A percentile compares a stretch with the other conserved stretches of the same genome.
phyloP scores from a whole-genome alignment of 2,113 vertebrate genomes.

The Chlamydotis undulata region DNA sequence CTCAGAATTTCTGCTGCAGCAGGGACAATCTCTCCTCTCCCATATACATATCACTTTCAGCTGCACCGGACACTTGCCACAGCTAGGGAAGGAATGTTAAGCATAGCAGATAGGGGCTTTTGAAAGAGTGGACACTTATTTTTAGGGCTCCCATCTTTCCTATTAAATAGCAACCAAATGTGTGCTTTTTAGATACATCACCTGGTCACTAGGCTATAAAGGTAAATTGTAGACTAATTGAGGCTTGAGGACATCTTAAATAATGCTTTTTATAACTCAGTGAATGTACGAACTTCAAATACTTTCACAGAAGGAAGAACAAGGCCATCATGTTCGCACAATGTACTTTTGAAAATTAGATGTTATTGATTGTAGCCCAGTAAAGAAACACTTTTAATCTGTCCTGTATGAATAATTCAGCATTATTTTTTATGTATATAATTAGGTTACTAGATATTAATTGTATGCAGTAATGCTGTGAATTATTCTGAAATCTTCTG shows the following conservation, averaged over 20 bases:
- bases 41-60: neutral
- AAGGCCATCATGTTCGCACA: neutral
- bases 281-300: neutral
- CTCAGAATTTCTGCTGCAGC: neutral
- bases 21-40: neutral
- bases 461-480: rapidly evolving
- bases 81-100: neutral
- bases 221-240: neutral
- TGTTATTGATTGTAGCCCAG: neutral
- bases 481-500: neutral
- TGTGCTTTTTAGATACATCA: neutral
- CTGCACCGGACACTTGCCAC: neutral
- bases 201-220: neutral
- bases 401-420: neutral
- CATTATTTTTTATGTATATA: neutral
- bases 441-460: neutral
- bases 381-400: neutral
- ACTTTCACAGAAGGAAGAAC: neutral
- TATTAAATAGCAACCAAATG: neutral
- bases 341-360: neutral
- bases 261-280: neutral
- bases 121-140: neutral
- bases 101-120: rapidly evolving
- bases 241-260: neutral
- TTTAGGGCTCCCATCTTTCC: neutral